Base-by-base conservation (phyloP, 2,888 invertebrate genomes). In the Chymomyza amoena region DNA sequence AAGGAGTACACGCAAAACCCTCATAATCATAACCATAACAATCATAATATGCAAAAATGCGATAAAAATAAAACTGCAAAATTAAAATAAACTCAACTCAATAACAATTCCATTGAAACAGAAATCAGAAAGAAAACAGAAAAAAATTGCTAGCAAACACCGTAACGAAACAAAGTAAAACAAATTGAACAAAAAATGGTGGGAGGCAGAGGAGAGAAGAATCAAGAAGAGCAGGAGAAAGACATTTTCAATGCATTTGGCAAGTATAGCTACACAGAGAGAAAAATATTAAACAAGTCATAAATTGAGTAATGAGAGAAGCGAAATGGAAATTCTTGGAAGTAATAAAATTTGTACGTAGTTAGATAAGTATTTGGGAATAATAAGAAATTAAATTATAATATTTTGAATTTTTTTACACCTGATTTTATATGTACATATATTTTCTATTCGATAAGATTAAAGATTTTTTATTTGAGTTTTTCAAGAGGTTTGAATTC, bases 71-170 rank as follows among this genome's bases (percentile, higher is more conserved):
- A 64, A 56, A 64, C 45, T 51, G 61, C n/a, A 28, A 73, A 74
- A 73, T 75, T 70, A 76, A 72, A 82, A 71, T 72, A 70, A 81
- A 81, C 78, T 83, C 72, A 78, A 80, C 75, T 85, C 78, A 74
- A 78, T 82, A 76, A 85, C 75, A 70, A 78, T 68, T 69, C 73
- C 63, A 82, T 80, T 82, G 60, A 80, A 84, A 87, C n/a, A n/a
- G n/a, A n/a, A n/a, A n/a, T n/a, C n/a, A n/a, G 60, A 80, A 84
- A 87, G 57, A 68, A 66, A 73, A 45, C 13, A 13, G 10, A 7
- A 13, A 45, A 45, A 13, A 84, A 80, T 75, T 75, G 69, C 66
- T 60, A 66, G 69, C 65, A 25, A 60, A 18, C 7, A 18, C 28
- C 56, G 61, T 63, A 73, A 59, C 5, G 15, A 32, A 28, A 28